phyloP scores from a whole-genome alignment of 37 sponge, comb jelly and placozoan genomes.

The Halisarca cf. caerulea region DNA sequence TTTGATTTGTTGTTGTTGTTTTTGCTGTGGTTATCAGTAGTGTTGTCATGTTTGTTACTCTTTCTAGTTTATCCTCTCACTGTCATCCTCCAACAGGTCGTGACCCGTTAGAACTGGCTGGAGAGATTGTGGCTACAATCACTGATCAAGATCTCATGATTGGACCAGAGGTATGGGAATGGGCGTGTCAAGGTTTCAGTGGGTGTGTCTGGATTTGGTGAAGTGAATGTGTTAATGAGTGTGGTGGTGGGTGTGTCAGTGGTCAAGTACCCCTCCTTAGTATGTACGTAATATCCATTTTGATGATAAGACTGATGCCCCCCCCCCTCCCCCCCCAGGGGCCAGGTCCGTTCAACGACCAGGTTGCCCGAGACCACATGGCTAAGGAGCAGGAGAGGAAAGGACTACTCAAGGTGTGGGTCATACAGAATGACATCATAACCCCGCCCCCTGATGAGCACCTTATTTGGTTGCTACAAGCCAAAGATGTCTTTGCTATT shows the following conservation, averaged over 20 bases:
- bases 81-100: slow-evolving; percentile 45
- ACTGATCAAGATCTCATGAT: slow-evolving; percentile 70
- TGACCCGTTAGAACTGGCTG: slow-evolving; percentile 69
- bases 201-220: slow-evolving; percentile 9
- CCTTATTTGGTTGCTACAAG: slow-evolving; percentile 82
- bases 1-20: background rate
- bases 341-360: slow-evolving; percentile 75
- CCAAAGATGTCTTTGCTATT: slow-evolving; percentile 81
- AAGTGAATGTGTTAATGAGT: too few relatives aligned
- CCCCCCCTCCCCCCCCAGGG: slow-evolving; percentile 7
- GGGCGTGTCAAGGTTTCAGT: slow-evolving; percentile 4
- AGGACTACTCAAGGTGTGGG: slow-evolving; percentile 66
- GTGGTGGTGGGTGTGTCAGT: too few relatives aligned
- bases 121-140: slow-evolving; percentile 71
- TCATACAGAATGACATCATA: slow-evolving; percentile 73
- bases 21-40: too few relatives aligned
- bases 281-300: too few relatives aligned
- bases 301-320: background rate
- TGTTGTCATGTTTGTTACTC: background rate
- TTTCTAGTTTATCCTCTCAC: too few relatives aligned
- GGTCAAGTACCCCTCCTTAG: too few relatives aligned
- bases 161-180: slow-evolving; percentile 79
- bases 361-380: slow-evolving; percentile 85
- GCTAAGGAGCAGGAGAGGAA: slow-evolving; percentile 82
- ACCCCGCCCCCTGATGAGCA: slow-evolving; percentile 61